Evolutionary conservation across 2,888 invertebrate species (phyloP), one percentile per base, ranked within the genome.

Genomic region (Alcis repandata): DNA sequence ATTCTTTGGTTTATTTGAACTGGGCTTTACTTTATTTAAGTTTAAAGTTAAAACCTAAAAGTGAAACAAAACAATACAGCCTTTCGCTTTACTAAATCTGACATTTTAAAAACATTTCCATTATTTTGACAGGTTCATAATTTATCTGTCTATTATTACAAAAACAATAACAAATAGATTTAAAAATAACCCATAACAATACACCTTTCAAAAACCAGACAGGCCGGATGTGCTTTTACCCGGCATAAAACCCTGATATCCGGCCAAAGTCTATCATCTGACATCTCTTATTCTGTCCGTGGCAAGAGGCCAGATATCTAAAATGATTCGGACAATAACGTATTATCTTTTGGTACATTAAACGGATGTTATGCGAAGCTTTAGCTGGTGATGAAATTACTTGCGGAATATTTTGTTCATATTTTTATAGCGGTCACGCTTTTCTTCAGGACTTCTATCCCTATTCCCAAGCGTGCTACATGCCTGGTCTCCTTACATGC

Each of bases 291-390:
- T 56, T 15, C 33, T 45, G 56, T 56, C 56, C 45, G 63, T 79
- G 78, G 79, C 79, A 71, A 45, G 65, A 68, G 68, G 78, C 79
- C 79, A 79, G 71, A 63, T 62, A 63, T 66, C 72, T 70, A 66
- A 74, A 79, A 78, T 70, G 72, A 75, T 77, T 74, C 72, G 71
- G 67, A 75, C 59, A 63, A 59, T 72, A 78, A 71, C 72, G 71
- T 69, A 72, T 75, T 78, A 59, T 59, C 69, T 74, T 49, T 41
- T 19, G 43, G 59, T 52, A 60, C 60, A 60, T 60, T 46, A 36
- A 53, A 45, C 60, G 43, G 45, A 52, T 53, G 52, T 53, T 53
- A 53, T 46, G 43, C 9, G 11, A 22, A 52, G 45, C 20, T 45
- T 60, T 6, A 45, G 20, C 36, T 36, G 9, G 15, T 45, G 36